A percentile compares a stretch with the other conserved stretches of the same genome.
phyloP scores from a whole-genome alignment of 2,113 vertebrate species.

The Nibea albiflora region DNA sequence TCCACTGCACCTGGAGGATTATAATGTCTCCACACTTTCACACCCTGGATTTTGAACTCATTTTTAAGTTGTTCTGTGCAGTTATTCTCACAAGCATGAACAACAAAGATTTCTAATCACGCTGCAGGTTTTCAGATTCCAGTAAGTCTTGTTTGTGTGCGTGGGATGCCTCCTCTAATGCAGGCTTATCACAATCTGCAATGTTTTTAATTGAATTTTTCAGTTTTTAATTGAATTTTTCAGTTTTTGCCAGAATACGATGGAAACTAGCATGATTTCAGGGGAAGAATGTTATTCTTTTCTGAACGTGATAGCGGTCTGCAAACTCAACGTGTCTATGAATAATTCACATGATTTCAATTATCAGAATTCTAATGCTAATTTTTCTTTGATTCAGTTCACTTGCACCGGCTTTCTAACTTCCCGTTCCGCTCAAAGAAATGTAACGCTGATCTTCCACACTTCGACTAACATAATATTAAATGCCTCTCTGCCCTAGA shows the following conservation, averaged over 20 bases:
- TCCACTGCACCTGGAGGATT: not conserved
- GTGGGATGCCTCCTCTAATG: conserved; percentile 1
- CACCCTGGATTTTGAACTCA: not conserved
- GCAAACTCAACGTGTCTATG: conserved; percentile 43
- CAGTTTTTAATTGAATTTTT: conserved; percentile 24
- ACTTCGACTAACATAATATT: conserved; percentile 45
- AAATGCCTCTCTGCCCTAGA: conserved; percentile 24
- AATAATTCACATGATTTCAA: conserved; percentile 64
- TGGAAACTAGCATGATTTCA: conserved; percentile 31
- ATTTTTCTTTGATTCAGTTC: conserved; percentile 51
- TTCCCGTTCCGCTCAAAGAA: conserved; percentile 25
- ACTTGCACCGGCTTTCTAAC: conserved; percentile 13
- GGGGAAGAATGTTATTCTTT: conserved; percentile 41
- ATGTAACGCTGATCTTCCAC: conserved; percentile 35
- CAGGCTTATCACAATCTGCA: conserved; percentile 8
- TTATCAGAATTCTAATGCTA: conserved; percentile 46
- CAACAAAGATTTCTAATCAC: conserved; percentile 16
- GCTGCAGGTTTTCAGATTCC: not conserved
- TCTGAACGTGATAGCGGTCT: conserved; percentile 44
- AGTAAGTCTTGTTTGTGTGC: conserved; percentile 17
- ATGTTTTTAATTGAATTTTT: conserved; percentile 25
- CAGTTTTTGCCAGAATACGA: conserved; percentile 3
- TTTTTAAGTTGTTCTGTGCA: not conserved
- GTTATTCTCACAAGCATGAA: not conserved
- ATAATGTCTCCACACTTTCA: not conserved